These are phyloP conservation scores for Cyclargus thomasi DNA, from an alignment of 1,140 invertebrate species.

Conservation along the genomic window DNA sequence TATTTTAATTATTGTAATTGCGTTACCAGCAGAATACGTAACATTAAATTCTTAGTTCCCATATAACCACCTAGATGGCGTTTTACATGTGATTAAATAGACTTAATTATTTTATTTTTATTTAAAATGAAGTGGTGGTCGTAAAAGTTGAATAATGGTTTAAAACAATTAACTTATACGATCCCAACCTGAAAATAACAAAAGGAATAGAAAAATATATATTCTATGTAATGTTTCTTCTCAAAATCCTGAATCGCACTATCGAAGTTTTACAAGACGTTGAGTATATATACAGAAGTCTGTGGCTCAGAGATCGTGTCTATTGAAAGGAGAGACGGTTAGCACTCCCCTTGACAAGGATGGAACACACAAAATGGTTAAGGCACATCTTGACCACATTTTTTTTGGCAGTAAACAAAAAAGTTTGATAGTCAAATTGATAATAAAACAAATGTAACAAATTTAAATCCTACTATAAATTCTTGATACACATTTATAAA, in stretches of 20 bases:
- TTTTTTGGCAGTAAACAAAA: constrained; percentile 21
- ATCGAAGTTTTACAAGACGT: constrained; percentile 19
- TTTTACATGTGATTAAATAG: background rate
- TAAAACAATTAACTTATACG: background rate
- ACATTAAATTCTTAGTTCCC: background rate
- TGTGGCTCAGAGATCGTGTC: constrained; percentile 17
- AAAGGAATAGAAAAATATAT: background rate
- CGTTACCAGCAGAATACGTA: too few relatives aligned
- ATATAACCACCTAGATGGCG: background rate
- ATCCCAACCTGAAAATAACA: background rate
- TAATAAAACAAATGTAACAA: too few relatives aligned
- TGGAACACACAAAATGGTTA: constrained; percentile 38
- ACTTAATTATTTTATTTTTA: background rate
- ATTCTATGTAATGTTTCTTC: background rate
- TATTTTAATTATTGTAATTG: too few relatives aligned
- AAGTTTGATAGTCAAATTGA: background rate
- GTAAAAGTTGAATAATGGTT: background rate
- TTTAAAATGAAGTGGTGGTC: background rate
- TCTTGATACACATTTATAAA: too few relatives aligned
- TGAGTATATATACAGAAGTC: constrained; percentile 25
- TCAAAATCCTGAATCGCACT: constrained; percentile 26
- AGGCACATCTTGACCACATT: constrained; percentile 41
- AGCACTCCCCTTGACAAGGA: constrained; percentile 44
- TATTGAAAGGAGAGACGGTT: constrained; percentile 43
- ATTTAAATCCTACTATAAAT: too few relatives aligned